phyloP scores from a whole-genome alignment of 1,140 invertebrate genomes.

The Drosophila serrata region DNA sequence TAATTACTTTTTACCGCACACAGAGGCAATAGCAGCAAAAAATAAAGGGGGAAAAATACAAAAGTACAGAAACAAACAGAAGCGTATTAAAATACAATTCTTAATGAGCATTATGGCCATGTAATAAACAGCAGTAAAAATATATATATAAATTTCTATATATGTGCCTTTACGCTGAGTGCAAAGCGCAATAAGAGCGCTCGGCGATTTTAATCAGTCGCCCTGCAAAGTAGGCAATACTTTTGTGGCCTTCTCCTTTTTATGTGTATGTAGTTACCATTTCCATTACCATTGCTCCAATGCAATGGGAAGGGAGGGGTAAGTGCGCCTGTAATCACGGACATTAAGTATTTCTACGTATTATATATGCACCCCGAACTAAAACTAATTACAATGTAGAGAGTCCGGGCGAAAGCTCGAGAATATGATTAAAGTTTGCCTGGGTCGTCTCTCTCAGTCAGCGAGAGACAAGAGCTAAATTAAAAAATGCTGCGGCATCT shows the following conservation, averaged over 20 bases:
- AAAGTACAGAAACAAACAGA: conserved; percentile 53
- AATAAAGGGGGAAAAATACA: conserved; percentile 17
- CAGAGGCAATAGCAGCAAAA: conserved; percentile 10
- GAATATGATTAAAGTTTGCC: conserved; percentile 78
- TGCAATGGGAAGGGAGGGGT: no score
- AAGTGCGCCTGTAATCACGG: conserved; percentile 64
- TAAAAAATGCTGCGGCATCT: conserved; percentile 77
- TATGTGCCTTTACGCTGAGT: conserved; percentile 53
- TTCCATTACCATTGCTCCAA: conserved; percentile 9
- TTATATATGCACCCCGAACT: conserved; percentile 46
- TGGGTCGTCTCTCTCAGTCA: conserved; percentile 19
- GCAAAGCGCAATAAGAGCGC: conserved; percentile 71
- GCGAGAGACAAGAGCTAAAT: conserved; percentile 69
- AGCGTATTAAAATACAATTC: conserved; percentile 73
- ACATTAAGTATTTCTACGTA: conserved; percentile 42
- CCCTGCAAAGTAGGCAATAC: conserved; percentile 68
- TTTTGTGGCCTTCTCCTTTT: conserved; percentile 33
- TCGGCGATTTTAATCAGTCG: conserved; percentile 73
- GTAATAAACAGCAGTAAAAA: conserved; percentile 68
- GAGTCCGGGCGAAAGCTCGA: conserved; percentile 39
- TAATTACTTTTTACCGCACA: conserved; percentile 72
- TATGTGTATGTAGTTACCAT: conserved; percentile 24
- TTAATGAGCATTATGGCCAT: conserved; percentile 78
- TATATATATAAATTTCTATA: conserved; percentile 31
- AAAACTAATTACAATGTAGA: conserved; percentile 78